Conservation (phyloP, 2,113 vertebrate genomes). For the Mus pahari region DNA sequence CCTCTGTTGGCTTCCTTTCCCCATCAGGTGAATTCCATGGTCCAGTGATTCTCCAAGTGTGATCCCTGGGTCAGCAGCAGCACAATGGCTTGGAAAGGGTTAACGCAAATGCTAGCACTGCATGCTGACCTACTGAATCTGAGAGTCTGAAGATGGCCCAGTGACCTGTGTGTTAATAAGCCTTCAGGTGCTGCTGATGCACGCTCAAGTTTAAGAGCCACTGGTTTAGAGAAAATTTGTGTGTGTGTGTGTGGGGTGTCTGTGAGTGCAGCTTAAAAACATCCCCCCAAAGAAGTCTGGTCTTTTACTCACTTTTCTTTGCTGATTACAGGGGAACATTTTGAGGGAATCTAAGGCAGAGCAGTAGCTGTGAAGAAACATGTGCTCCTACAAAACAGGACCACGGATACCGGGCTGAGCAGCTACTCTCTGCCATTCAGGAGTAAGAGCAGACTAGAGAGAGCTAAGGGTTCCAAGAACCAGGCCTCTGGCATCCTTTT, state of each 20-base stretch:
- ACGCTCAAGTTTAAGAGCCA: neutral
- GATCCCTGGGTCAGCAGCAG: neutral
- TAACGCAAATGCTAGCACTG: neutral
- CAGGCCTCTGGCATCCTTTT: neutral
- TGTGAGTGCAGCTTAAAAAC: neutral
- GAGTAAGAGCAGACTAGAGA: neutral
- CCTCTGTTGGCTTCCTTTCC: neutral
- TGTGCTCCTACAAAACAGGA: neutral
- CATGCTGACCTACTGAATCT: neutral
- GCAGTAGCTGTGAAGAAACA: neutral
- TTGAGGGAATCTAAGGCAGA: constrained; percentile 23
- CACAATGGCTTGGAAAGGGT: neutral
- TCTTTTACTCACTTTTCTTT: neutral
- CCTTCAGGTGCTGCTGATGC: neutral
- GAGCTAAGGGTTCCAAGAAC: neutral
- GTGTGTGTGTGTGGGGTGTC: neutral
- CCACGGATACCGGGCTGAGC: neutral
- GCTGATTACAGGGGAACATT: constrained; percentile 12
- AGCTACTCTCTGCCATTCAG: neutral
- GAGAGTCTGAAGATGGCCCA: neutral
- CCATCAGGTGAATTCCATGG: neutral
- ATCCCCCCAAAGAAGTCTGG: neutral
- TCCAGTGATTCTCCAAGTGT: neutral
- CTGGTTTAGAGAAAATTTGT: constrained; percentile 19
- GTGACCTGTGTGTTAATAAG: neutral